These are phyloP conservation scores for Cynopterus brachyotis DNA, from an alignment of 2,113 vertebrate species.

Conservation along the genomic window DNA sequence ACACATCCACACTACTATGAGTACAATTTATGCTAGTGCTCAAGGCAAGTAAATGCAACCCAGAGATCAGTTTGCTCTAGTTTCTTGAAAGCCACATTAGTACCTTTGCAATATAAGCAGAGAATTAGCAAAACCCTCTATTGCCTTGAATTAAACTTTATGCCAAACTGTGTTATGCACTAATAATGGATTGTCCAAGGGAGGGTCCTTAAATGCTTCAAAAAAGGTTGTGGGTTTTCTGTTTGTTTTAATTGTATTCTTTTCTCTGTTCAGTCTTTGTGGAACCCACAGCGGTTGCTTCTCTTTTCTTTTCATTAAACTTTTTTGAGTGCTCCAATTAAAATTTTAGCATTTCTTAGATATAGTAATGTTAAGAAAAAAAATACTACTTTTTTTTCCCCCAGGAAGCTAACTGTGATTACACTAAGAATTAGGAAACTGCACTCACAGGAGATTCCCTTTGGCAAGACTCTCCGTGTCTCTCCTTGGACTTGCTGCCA, in stretches of 20 bases:
- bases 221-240: neutral
- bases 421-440: neutral
- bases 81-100: constrained; percentile 36
- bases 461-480: neutral
- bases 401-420: neutral
- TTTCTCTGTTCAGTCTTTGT: neutral
- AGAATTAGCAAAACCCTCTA: neutral
- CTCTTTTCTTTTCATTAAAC: neutral
- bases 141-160: constrained; percentile 20
- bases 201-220: neutral
- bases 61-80: constrained; percentile 26
- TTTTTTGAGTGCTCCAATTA: neutral
- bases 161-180: neutral
- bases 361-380: neutral
- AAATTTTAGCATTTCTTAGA: neutral
- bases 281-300: neutral
- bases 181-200: neutral
- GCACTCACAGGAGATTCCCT: neutral
- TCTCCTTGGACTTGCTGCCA: neutral
- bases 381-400: neutral
- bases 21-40: neutral
- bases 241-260: constrained; percentile 7
- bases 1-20: neutral
- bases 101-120: neutral
- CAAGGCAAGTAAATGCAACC: neutral